Base-by-base conservation (phyloP, 1,140 invertebrate species). In the Megathymus violae region DNA sequence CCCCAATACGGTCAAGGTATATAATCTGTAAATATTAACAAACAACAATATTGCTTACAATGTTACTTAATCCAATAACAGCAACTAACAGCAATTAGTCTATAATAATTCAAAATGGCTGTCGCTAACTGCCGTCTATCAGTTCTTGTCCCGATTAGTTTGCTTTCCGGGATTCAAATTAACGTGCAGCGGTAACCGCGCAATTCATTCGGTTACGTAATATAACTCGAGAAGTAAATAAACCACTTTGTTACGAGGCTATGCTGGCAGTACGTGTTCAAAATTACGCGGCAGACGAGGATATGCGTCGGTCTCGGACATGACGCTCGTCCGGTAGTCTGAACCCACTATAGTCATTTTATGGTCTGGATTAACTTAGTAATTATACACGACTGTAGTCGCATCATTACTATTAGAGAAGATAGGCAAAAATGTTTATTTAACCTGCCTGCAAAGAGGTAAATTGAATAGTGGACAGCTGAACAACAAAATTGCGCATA, bases 241-340 rank as follows among this genome's bases (percentile, higher is more conserved):
- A 77, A 61, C 70, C 66, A 73, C 71, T 78, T 83, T 78, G 78
- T 83, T 79, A 78, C 68, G 78, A 78, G 76, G 73, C 75, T 74
- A 74, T 43, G 44, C 64, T 76, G 65, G 65, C 60, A 74, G 62
- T 72, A 50, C 71, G 54, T 70, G 58, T 69, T 46, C 74, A 75
- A 78, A 83, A 86, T 80, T 83, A 82, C 71, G 40, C 64, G 54
- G 54, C 64, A 68, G 74, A 74, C 56, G 78, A 79, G 85, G 85
- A 89, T 86, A 82, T 85, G 78, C 83, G 85, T 88, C 78, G 71
- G 82, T 82, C 69, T 88, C 78, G 71, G 82, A 83, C 71, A 64
- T 89, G 84, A 89, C 83, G 84, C 73, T 74, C 70, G 76, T 88
- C 86, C 86, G 64, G 50, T 59, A 64, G 67, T 64, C 77, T 68